Percentiles rank a stretch among this genome's conserved stretches.
Conservation (phyloP, 1,140 invertebrate species). For the Lepidurus couesii region DNA sequence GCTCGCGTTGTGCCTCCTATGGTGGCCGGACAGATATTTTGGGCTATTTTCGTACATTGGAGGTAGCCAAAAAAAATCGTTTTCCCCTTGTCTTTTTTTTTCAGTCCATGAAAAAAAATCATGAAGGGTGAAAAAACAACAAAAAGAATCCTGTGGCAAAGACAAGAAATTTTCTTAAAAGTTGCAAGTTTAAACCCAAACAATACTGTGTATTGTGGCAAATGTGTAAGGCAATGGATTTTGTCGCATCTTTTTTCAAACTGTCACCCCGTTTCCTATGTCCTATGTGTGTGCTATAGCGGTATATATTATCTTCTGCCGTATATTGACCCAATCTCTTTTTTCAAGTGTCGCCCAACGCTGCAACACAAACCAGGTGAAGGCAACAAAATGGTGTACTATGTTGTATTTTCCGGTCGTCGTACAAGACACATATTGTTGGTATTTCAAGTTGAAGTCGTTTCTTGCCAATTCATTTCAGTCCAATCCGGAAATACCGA, state of each 20-base stretch:
- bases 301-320: neutral
- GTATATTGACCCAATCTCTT: neutral
- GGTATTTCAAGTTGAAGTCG: neutral
- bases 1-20: neutral
- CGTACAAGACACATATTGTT: neutral
- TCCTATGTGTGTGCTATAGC: neutral
- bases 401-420: neutral
- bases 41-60: neutral
- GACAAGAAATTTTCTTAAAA: neutral
- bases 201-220: constrained; percentile 15
- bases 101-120: neutral
- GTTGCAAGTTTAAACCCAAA: constrained; percentile 15
- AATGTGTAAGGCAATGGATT: constrained; percentile 18
- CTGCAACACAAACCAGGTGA: neutral
- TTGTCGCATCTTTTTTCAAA: neutral
- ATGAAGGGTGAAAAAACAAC: neutral
- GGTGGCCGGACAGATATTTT: constrained; percentile 9
- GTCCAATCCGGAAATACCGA: neutral
- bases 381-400: neutral
- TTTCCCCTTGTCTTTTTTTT: constrained; percentile 1
- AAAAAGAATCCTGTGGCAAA: constrained; percentile 1
- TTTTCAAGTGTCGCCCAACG: neutral
- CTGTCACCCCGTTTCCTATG: neutral
- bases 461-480: neutral
- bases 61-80: neutral